Evolutionary conservation across 2,888 invertebrate genomes (phyloP), one percentile per base, ranked within the genome.

Genomic region (Antheraea assamensis): DNA sequence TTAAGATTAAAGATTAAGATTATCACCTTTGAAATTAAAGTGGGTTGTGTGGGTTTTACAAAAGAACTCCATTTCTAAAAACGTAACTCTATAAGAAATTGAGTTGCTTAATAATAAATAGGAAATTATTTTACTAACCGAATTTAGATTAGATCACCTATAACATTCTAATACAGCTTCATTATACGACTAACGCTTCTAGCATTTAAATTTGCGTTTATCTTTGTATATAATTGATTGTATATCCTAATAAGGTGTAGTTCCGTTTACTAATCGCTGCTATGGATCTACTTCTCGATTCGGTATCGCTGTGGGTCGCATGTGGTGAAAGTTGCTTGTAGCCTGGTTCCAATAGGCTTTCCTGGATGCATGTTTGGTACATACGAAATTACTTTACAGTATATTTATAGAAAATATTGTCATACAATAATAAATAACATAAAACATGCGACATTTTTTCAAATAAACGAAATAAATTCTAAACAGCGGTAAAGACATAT

Each of bases 301-400:
- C 76, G 78, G 79, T 77, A 78, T 78, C 76, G 78, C 77, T 73
- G 74, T 70, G 70, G 55, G 70, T 58, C 27, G 21, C 78, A 75
- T 78, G 76, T 76, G 81, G 88, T 84, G 87, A 87, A 87, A 88
- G 89, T 85, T 42, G 75, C 77, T 75, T 82, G 77, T 74, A 84
- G 77, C 85, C 83, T 83, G 84, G 85, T 87, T 86, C 76, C 82
- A 77, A 81, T 84, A 79, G 80, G 76, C 82, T 79, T 84, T 83
- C 84, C 84, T 76, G 82, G 80, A 80, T 72, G 61, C 15, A 64
- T 17, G 30, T 30, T 13, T 42, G 42, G 42, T 30, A 64, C 61
- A 30, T 27, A 30, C 61, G n/a, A 64, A 64, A 64, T 58, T 24
- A 58, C n/a, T 8, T 58, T 10, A 58, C 24, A 4, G 55, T 55